These are phyloP conservation scores for Streptopelia turtur DNA, from an alignment of 2,797 vertebrate species.

Conservation along the genomic window DNA sequence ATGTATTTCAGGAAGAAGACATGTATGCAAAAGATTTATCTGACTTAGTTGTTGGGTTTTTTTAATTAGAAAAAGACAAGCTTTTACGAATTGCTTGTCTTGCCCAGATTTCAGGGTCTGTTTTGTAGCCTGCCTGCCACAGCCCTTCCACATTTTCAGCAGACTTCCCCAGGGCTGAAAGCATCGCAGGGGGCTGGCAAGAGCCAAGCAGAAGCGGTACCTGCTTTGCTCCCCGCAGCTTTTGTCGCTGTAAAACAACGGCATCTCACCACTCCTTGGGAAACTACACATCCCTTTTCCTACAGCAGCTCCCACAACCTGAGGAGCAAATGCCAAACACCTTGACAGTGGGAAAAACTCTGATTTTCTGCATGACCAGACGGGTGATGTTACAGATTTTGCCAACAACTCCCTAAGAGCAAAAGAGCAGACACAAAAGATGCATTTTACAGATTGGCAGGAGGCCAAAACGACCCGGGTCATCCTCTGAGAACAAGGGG, in stretches of 20 bases:
- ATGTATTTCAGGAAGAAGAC: neutral
- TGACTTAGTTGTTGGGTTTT: neutral
- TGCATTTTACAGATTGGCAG: accelerated
- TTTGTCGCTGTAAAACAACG: neutral
- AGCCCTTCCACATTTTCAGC: neutral
- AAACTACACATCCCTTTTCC: neutral
- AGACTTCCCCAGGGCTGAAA: neutral
- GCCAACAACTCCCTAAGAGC: neutral
- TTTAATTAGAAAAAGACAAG: neutral
- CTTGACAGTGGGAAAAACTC: neutral
- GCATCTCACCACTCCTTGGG: neutral
- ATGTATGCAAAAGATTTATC: neutral
- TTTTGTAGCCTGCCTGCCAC: neutral
- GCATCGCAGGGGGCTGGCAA: neutral
- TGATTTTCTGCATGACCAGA: neutral
- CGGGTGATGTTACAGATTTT: neutral
- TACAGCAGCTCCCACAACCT: neutral
- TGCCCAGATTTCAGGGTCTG: neutral
- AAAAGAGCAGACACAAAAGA: neutral
- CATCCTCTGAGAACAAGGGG: neutral
- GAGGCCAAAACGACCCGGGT: accelerated
- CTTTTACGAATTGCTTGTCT: neutral
- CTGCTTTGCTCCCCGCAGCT: neutral
- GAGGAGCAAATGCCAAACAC: neutral
- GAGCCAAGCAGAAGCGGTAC: accelerated